phyloP scores from a whole-genome alignment of 2,888 invertebrate genomes.

The Tridacna crocea region DNA sequence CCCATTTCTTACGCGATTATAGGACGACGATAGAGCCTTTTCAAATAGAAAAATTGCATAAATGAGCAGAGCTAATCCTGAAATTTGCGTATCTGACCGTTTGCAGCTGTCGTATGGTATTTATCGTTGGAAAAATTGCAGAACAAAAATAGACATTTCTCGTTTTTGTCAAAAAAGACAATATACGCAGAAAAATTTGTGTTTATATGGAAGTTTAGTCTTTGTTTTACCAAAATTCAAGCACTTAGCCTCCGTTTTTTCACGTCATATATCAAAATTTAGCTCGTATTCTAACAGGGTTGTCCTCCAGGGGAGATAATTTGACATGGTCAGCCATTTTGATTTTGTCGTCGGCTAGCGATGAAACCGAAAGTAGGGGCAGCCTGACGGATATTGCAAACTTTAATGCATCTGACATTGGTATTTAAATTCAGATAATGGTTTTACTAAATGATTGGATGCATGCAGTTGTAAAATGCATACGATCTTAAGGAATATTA shows the following conservation, averaged over 20 bases:
- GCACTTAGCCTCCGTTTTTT: neutral
- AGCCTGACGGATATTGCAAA: neutral
- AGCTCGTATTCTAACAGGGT: neutral
- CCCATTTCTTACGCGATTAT: slow-evolving; percentile 8
- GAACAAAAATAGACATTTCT: neutral
- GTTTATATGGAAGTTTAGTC: neutral
- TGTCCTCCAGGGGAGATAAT: neutral
- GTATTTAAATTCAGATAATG: neutral
- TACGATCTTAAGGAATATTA: no score
- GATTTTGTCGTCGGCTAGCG: no score
- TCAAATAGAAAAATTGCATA: slow-evolving; percentile 5
- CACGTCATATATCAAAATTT: neutral
- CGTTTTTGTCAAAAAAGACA: neutral
- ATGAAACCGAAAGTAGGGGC: neutral
- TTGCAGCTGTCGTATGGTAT: neutral
- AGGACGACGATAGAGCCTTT: neutral
- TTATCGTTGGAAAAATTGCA: neutral
- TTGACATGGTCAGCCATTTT: neutral
- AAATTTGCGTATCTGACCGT: slow-evolving; percentile 13
- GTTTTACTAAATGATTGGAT: neutral
- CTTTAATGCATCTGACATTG: neutral
- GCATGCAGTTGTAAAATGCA: neutral
- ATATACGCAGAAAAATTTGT: slow-evolving; percentile 13
- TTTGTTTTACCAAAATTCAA: neutral
- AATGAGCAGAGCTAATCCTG: neutral